Evolutionary conservation across 2,888 invertebrate species (phyloP), one percentile per base, ranked within the genome.

Genomic region (Acronicta alni): DNA sequence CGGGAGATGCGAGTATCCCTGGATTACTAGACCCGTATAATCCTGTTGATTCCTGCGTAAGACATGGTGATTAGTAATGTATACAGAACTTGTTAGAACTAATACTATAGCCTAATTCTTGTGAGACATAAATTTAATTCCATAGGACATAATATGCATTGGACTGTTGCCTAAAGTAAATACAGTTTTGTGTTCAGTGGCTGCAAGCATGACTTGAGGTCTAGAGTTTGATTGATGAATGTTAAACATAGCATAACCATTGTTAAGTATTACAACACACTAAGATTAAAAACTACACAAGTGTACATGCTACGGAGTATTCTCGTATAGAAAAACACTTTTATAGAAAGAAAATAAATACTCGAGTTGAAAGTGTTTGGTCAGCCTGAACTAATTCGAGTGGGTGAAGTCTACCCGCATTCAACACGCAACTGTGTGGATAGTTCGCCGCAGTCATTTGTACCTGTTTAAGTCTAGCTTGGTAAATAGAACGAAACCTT

Each of bases 1-100:
- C 96, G 88, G 96, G 96, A 39, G 96, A 95, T 45, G 97, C 97
- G 23, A 96, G 95, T 54, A 95, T 95, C 43, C 96, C 86, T 80
- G 91, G 87, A 95, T 96, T 92, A 90, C 95, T 82, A 57, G 91
- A 89, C 82, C 92, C 93, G 77, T 91, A 92, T 89, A 93, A 89
- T 88, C 91, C 93, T 53, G 92, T 87, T 83, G 93, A 90, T 90
- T 93, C 93, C 93, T 94, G 85, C 68, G 72, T 83, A 83, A 85
- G 78, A 82, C 79, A 72, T 71, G 72, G 79, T 78, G 77, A 84
- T 84, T 81, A 81, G 77, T 65, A 78, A 79, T 78, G 77, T 76
- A 74, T 75, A 62, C 61, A 72, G 53, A 75, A 60, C 44, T 64
- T 74, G 15, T 17, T 35, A 44, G 45, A 48, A 63, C 41, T 35